Evolutionary conservation across 2,797 vertebrate genomes (phyloP).

Genomic region (Naso thynnoides): DNA sequence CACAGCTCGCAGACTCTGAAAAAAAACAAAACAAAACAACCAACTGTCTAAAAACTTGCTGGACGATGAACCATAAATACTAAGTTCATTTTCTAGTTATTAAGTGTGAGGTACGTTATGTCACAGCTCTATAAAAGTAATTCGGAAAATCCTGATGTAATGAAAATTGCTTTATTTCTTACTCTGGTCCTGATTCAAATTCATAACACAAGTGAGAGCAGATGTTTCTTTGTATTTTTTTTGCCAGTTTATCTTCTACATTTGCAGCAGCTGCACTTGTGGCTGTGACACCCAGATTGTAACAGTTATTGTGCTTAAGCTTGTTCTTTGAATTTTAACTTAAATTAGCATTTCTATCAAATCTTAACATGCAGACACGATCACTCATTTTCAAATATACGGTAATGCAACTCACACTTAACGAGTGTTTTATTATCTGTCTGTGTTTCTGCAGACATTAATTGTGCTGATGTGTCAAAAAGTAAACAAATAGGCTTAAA

Average conservation of each 20-base stretch:
- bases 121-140: background rate
- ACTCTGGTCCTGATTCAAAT: no score
- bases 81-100: background rate
- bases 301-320: background rate
- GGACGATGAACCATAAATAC: background rate
- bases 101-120: constrained; percentile 6
- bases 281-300: background rate
- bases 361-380: no score
- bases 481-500: no score
- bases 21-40: no score
- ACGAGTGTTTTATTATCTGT: no score
- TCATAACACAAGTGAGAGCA: no score
- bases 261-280: background rate
- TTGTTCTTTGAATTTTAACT: background rate
- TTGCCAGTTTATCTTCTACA: background rate
- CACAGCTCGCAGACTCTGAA: background rate
- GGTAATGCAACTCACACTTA: no score
- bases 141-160: no score
- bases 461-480: no score
- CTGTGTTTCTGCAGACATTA: no score
- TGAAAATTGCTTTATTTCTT: no score
- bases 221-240: background rate
- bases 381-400: no score
- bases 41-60: background rate
- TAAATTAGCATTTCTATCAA: background rate